Evolutionary conservation across 2,797 vertebrate genomes (phyloP), one percentile per base, ranked within the genome.

Genomic region (Pteropus rufus): DNA sequence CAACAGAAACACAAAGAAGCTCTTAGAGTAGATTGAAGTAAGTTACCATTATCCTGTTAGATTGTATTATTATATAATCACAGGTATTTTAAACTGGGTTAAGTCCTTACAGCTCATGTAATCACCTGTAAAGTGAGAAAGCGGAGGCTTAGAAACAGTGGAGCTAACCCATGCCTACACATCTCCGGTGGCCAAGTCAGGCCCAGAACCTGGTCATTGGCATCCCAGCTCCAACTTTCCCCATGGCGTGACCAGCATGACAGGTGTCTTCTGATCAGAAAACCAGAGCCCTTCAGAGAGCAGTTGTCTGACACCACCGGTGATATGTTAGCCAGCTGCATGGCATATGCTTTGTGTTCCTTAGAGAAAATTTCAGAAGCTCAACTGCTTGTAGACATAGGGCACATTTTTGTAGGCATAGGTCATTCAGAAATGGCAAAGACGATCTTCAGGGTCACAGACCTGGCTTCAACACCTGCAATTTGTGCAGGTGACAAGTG

Each of bases 271-370:
- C 34, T 87, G 86, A 94, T 84, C 73, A 86, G 89, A 95, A 95
- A 87, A 85, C 49, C 80, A 97, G 91, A 95, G 72, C 70, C 64
- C 79, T 92, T 65, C 72, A 91, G 95, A 90, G 52, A 44, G 0
- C n/a, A 24, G 67, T 83, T 96, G 82, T 86, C 86, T 94, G 79
- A 87, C 41, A 79, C 41, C 86, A 14, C 3, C 3, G 67, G 75
- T 97, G 93, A 96, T 89, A 76, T 93, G 62, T 79, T 86, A 93
- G 83, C 89, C 96, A 97, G 95, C 92, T 96, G 93, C 91, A 49
- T 90, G 75, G 77, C 89, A 60, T 89, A 88, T 54, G 73, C 64
- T 96, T 86, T 92, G 70, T 93, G 86, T 31, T 96, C 52, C 88
- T 92, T 83, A 46, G 52, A 84, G 93, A 85, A 93, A 76, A 77